Evolutionary conservation across 2,888 invertebrate species (phyloP).

Genomic region (Taenaris catops): DNA sequence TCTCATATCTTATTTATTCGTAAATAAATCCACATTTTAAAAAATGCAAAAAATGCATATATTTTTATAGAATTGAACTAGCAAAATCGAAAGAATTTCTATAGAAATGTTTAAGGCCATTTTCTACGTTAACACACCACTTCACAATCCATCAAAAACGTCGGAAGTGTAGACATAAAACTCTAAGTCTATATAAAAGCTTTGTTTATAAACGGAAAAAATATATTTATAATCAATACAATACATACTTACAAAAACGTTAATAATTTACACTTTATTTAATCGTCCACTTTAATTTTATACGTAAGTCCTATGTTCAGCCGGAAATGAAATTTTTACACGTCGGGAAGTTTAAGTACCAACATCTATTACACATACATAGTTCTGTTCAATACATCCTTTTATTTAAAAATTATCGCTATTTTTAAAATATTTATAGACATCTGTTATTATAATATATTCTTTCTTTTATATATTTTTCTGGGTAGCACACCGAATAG

Average conservation of each 20-base stretch:
- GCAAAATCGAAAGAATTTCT: slow-evolving; percentile 12
- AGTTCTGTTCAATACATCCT: no score
- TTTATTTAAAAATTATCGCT: no score
- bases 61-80: slow-evolving; percentile 10
- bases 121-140: slow-evolving; percentile 42
- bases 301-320: slow-evolving; percentile 37
- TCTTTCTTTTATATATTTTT: no score
- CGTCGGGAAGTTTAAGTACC: slow-evolving; percentile 52
- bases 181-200: slow-evolving; percentile 41
- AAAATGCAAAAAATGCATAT: no score
- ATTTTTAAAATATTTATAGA: no score
- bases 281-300: slow-evolving; percentile 34
- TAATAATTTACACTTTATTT: slow-evolving; percentile 54
- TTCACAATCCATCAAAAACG: slow-evolving; percentile 40
- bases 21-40: no score
- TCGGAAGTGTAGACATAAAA: slow-evolving; percentile 43
- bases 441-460: no score
- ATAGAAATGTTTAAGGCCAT: slow-evolving; percentile 27
- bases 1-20: no score
- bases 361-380: slow-evolving; percentile 46
- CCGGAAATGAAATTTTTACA: slow-evolving; percentile 36
- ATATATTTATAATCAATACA: slow-evolving; percentile 31
- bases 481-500: no score
- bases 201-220: slow-evolving; percentile 35
- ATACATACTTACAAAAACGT: slow-evolving; percentile 43